Percentiles rank a stretch among this genome's conserved stretches.
These are phyloP conservation scores for Anguilla obscura DNA, from an alignment of 2,797 vertebrate genomes.

Conservation along the genomic window DNA sequence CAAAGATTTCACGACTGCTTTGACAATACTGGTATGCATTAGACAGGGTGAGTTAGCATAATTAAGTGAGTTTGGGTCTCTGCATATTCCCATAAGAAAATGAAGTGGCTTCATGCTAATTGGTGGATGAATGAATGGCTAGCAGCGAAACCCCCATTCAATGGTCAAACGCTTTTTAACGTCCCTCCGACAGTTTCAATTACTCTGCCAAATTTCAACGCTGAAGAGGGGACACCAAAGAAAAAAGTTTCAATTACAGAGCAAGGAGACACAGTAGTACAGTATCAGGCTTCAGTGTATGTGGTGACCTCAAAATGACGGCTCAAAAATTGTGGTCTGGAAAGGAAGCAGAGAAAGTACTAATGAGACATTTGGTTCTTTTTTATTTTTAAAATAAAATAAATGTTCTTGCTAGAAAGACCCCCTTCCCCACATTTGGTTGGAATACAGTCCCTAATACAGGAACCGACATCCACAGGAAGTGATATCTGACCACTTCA, in stretches of 20 bases:
- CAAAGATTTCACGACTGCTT: background rate
- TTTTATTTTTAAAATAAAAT: background rate
- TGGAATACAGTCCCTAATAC: background rate
- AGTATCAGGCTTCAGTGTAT: too few species aligned
- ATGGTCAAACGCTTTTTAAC: background rate
- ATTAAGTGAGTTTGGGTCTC: background rate
- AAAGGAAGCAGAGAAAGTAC: background rate
- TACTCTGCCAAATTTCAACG: background rate
- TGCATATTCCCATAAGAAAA: constrained; percentile 17
- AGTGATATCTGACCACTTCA: background rate
- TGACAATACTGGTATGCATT: background rate
- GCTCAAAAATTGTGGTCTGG: too few species aligned
- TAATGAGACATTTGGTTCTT: background rate
- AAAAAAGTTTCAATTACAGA: constrained; percentile 5
- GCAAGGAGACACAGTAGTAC: background rate
- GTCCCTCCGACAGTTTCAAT: background rate
- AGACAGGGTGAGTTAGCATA: background rate
- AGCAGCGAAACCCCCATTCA: background rate
- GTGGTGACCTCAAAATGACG: background rate
- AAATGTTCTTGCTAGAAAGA: background rate
- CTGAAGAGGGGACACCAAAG: constrained; percentile 1
- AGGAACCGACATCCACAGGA: background rate
- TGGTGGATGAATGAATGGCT: background rate
- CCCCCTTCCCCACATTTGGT: background rate
- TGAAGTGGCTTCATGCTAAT: constrained; percentile 8